These are phyloP conservation scores for Silurus aristotelis DNA, from an alignment of 2,797 vertebrate genomes.

Conservation along the genomic window DNA sequence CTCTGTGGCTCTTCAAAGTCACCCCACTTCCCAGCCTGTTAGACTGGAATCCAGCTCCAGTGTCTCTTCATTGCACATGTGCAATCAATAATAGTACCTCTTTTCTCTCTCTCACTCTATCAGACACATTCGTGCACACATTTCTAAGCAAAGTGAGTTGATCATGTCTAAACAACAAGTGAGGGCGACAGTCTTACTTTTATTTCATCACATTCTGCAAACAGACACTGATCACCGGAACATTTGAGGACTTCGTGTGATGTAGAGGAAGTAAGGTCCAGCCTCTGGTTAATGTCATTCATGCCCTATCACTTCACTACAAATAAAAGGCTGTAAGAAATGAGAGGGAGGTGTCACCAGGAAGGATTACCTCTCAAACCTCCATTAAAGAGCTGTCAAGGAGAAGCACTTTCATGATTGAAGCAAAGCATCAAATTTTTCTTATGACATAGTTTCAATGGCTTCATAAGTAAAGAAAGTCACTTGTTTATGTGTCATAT, in stretches of 20 bases:
- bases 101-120: constrained; percentile 14
- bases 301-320: constrained; percentile 36
- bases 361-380: constrained; percentile 28
- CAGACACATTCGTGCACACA: constrained; percentile 7
- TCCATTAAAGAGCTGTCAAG: constrained; percentile 51
- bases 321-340: constrained; percentile 38
- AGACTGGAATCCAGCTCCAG: constrained; percentile 42
- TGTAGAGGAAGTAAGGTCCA: constrained; percentile 36
- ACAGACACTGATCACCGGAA: constrained; percentile 31
- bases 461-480: not conserved
- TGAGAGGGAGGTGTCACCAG: constrained; percentile 36
- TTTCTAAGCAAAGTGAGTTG: constrained; percentile 46
- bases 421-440: constrained; percentile 28
- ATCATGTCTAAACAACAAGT: constrained; percentile 44
- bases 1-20: constrained; percentile 43
- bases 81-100: constrained; percentile 54
- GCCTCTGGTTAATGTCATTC: constrained; percentile 50
- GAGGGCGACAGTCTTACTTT: constrained; percentile 36
- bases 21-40: constrained; percentile 41
- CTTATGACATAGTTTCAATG: constrained; percentile 20
- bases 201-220: constrained; percentile 33
- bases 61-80: constrained; percentile 49
- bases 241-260: constrained; percentile 27
- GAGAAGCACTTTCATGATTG: constrained; percentile 24
- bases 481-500: constrained; percentile 19